Conservation (phyloP, 2,888 invertebrate species). For the Nysson spinosus region DNA sequence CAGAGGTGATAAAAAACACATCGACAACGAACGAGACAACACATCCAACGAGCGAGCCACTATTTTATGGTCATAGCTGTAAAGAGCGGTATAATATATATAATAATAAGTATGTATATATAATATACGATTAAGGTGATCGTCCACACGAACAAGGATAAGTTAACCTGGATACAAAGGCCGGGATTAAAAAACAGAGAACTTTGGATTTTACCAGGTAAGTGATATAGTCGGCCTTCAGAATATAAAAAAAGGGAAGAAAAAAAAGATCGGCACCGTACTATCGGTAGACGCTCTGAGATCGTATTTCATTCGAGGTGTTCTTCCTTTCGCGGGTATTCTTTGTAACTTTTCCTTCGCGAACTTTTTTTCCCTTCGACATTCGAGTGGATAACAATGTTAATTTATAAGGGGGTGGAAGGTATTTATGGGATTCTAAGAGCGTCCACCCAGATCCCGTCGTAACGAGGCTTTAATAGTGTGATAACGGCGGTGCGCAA, state of each 20-base stretch:
- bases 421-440: constrained; percentile 46
- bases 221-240: constrained; percentile 44
- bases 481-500: constrained; percentile 62
- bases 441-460: constrained; percentile 59
- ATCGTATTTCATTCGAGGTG: constrained; percentile 25
- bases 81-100: constrained; percentile 65
- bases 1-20: constrained; percentile 75
- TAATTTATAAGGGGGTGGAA: constrained; percentile 3
- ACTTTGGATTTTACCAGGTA: constrained; percentile 39
- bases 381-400: constrained; percentile 15
- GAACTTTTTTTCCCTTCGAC: not conserved
- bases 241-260: constrained; percentile 20
- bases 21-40: constrained; percentile 78
- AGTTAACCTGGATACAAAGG: no score
- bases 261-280: constrained; percentile 42
- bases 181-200: constrained; percentile 33
- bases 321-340: not conserved
- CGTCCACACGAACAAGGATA: constrained; percentile 55
- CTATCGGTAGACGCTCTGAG: constrained; percentile 59
- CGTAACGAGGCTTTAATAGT: constrained; percentile 58
- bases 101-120: constrained; percentile 36
- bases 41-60: constrained; percentile 78
- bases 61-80: constrained; percentile 76
- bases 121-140: constrained; percentile 55
- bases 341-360: not conserved